Percentiles rank a stretch among this genome's conserved stretches.
Evolutionary conservation across 2,113 vertebrate genomes (phyloP).

Genomic region (Porphyrio hochstetteri): DNA sequence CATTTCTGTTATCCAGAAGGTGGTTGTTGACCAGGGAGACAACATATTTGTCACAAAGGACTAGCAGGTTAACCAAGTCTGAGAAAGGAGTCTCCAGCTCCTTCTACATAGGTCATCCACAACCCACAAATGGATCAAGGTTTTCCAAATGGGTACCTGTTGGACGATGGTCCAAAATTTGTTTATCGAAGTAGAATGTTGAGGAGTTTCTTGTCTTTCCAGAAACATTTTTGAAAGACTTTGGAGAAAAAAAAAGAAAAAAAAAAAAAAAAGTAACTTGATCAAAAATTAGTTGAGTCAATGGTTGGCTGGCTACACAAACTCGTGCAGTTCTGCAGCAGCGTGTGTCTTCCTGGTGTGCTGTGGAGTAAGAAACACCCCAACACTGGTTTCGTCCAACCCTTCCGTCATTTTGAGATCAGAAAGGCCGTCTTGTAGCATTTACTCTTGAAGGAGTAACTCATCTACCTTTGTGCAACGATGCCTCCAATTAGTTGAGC

Average conservation of each 20-base stretch:
- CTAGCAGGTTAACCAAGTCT: background rate
- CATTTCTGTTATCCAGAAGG: background rate
- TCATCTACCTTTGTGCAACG: accelerated
- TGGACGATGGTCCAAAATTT: background rate
- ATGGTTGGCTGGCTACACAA: background rate
- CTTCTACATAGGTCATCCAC: background rate
- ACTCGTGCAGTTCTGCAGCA: background rate
- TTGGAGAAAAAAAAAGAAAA: background rate
- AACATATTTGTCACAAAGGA: background rate
- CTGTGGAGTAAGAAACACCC: background rate
- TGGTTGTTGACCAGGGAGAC: background rate
- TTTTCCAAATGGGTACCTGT: background rate
- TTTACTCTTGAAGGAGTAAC: background rate
- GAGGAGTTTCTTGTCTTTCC: background rate
- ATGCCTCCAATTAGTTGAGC: background rate
- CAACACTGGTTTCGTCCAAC: background rate
- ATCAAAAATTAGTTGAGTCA: background rate
- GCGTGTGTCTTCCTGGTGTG: background rate
- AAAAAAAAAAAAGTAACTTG: background rate
- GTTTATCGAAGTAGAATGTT: background rate
- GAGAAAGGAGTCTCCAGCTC: background rate
- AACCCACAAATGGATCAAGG: accelerated
- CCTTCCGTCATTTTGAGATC: background rate
- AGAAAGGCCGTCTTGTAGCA: background rate
- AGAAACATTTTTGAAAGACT: background rate